These are phyloP conservation scores for Lophius piscatorius DNA, from an alignment of 2,113 vertebrate genomes.

Conservation along the genomic window DNA sequence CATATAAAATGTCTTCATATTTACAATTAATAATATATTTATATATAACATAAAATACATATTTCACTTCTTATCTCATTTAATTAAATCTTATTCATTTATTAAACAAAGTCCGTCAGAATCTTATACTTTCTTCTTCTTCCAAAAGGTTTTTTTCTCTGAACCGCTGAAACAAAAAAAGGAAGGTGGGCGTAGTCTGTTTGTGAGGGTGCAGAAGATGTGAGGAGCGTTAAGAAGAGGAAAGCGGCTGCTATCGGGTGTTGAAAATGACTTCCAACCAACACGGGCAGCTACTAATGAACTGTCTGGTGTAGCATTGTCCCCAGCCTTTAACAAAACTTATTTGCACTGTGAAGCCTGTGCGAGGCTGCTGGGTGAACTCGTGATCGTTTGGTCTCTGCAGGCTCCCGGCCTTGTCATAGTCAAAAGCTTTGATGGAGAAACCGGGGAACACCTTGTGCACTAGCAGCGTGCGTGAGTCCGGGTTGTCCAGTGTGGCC, in stretches of 20 bases:
- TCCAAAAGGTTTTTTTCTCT: constrained; percentile 62
- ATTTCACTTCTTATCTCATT: constrained; percentile 85
- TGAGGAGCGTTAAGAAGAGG: constrained; percentile 25
- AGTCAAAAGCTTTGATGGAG: constrained; percentile 99
- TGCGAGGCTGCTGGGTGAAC: constrained; percentile 96
- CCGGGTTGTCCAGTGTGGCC: constrained; percentile 99
- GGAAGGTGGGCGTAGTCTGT: constrained; percentile 54
- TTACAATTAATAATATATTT: constrained; percentile 99
- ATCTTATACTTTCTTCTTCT: constrained; percentile 76
- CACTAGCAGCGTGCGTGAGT: constrained; percentile 95
- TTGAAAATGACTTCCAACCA: constrained; percentile 99
- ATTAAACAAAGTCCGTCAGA: constrained; percentile 83
- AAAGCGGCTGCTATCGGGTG: constrained; percentile 86
- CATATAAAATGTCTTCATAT: constrained; percentile 99
- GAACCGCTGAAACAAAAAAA: constrained; percentile 41
- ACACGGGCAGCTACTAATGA: constrained; percentile 99
- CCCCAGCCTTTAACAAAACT: constrained; percentile 99
- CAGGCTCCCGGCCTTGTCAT: constrained; percentile 94
- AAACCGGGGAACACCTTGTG: constrained; percentile 99
- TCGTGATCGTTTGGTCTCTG: constrained; percentile 97
- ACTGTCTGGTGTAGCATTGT: constrained; percentile 98
- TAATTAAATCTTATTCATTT: constrained; percentile 92
- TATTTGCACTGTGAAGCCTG: constrained; percentile 97
- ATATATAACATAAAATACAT: constrained; percentile 99
- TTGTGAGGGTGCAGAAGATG: constrained; percentile 12